Evolutionary conservation across 2,797 vertebrate genomes (phyloP).

Genomic region (Pempheris klunzingeri): DNA sequence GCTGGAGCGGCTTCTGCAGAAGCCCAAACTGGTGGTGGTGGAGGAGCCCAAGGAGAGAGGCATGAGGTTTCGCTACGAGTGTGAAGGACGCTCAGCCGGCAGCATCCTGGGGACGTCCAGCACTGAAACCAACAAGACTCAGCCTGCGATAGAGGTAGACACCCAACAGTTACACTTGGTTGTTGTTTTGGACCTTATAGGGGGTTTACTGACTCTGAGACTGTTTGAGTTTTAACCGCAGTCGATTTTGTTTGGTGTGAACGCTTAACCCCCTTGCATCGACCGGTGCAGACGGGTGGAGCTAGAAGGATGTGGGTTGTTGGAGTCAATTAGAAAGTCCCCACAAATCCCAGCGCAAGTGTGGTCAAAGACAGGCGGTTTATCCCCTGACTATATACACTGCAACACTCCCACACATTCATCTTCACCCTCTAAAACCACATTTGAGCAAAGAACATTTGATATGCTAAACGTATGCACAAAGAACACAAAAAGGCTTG

Average conservation of each 20-base stretch:
- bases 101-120: conserved; percentile 94
- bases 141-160: conserved; percentile 89
- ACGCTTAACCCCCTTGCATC: neutral
- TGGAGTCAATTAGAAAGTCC: conserved; percentile 73
- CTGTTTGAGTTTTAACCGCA: conserved; percentile 44
- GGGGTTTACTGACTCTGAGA: conserved; percentile 45
- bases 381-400: conserved; percentile 31
- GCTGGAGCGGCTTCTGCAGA: conserved; percentile 83
- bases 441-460: neutral
- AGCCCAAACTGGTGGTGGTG: conserved; percentile 87
- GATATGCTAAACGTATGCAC: neutral
- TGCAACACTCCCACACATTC: neutral
- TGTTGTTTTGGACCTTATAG: conserved; percentile 7
- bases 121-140: conserved; percentile 90
- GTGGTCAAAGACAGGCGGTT: conserved; percentile 54
- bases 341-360: conserved; percentile 56
- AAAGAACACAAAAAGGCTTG: neutral
- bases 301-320: conserved; percentile 54
- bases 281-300: conserved; percentile 10
- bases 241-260: conserved; percentile 44
- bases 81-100: conserved; percentile 93
- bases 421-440: neutral
- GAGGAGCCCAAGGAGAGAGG: conserved; percentile 96
- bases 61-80: conserved; percentile 97
- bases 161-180: neutral